These are phyloP conservation scores for Chondrosia reniformis DNA, from an alignment of 37 sponge, comb jelly and placozoan species.

Conservation along the genomic window DNA sequence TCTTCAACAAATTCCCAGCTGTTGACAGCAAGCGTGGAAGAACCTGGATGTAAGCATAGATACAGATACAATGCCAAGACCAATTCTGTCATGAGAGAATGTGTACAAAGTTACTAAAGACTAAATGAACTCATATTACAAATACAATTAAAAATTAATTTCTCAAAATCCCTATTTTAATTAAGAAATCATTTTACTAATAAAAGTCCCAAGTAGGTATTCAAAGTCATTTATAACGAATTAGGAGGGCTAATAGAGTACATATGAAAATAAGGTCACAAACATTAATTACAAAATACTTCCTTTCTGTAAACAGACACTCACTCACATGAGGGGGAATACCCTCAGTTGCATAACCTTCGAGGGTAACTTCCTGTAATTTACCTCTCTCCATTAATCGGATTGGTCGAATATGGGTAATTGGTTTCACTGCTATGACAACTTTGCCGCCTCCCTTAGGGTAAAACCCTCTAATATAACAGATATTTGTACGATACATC, in stretches of 20 bases:
- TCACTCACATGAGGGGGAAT: constrained; percentile 45
- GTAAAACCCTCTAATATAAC: constrained; percentile 77
- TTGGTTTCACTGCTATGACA: constrained; percentile 31
- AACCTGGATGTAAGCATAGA: not conserved
- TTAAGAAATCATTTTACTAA: too few relatives aligned
- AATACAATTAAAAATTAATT: too few relatives aligned
- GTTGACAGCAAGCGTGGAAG: not conserved
- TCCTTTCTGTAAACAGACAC: not conserved
- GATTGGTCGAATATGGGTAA: constrained; percentile 45
- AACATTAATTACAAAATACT: not conserved
- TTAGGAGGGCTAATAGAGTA: too few relatives aligned
- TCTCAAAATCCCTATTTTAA: too few relatives aligned
- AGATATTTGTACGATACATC: not conserved
- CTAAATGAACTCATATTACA: not conserved
- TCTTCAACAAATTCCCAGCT: not conserved
- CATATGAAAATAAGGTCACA: too few relatives aligned
- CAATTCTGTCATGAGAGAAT: not conserved
- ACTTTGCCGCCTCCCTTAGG: constrained; percentile 93
- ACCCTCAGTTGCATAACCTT: constrained; percentile 51
- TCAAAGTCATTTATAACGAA: too few relatives aligned
- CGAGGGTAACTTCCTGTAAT: constrained; percentile 29
- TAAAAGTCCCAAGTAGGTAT: too few relatives aligned
- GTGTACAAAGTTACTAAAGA: not conserved
- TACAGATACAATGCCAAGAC: not conserved
- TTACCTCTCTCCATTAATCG: constrained; percentile 53